Evolutionary conservation across 1,140 invertebrate genomes (phyloP).

Genomic region (Drosophila pallidifrons): DNA sequence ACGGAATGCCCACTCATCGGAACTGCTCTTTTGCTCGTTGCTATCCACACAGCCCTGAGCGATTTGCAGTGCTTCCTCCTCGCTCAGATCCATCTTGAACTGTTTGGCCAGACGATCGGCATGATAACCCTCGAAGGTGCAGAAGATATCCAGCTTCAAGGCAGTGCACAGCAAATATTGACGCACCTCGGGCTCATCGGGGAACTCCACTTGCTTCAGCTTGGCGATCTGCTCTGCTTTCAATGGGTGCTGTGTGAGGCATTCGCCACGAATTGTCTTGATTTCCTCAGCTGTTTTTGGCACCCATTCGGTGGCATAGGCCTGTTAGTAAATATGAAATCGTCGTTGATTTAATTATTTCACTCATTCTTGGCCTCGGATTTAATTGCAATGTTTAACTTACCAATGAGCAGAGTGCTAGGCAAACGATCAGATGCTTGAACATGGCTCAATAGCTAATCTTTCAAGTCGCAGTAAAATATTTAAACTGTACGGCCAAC

Average conservation of each 20-base stretch:
- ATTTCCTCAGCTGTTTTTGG: constrained; percentile 69
- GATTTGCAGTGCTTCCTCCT: constrained; percentile 70
- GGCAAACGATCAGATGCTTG: constrained; percentile 64
- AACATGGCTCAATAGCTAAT: constrained; percentile 54
- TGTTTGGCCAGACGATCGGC: constrained; percentile 80
- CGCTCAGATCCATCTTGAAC: constrained; percentile 78
- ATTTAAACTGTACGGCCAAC: constrained; percentile 43
- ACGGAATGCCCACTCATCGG: constrained; percentile 75
- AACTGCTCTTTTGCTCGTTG: constrained; percentile 58
- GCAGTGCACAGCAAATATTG: constrained; percentile 72
- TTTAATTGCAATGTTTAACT: constrained; percentile 42
- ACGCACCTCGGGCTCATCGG: constrained; percentile 71
- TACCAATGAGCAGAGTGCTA: constrained; percentile 71
- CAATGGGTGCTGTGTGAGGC: constrained; percentile 63
- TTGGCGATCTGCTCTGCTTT: constrained; percentile 56
- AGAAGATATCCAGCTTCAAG: constrained; percentile 75
- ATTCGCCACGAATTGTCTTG: constrained; percentile 66
- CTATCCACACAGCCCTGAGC: constrained; percentile 71
- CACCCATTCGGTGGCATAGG: constrained; percentile 63
- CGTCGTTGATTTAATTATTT: too few relatives aligned
- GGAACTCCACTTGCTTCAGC: constrained; percentile 72
- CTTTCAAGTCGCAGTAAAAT: constrained; percentile 35
- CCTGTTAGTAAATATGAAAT: constrained; percentile 18
- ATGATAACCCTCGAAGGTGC: constrained; percentile 73
- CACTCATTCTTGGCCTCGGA: not conserved